These are phyloP conservation scores for Pocillopora meandrina DNA, from an alignment of 92 coral and sea anemone genomes.

Conservation along the genomic window DNA sequence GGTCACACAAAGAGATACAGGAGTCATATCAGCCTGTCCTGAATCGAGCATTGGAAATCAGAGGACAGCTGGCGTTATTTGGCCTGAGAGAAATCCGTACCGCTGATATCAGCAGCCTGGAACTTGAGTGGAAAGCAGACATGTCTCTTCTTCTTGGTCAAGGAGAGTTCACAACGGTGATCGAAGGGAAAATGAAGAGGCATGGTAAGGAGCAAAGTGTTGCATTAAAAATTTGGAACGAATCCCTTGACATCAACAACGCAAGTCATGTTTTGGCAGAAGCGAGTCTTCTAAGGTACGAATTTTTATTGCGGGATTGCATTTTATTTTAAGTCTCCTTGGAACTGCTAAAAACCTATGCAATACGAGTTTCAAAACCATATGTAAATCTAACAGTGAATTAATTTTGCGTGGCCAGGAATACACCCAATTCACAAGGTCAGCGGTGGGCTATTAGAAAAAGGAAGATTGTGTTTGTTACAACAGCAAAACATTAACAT, in stretches of 20 bases:
- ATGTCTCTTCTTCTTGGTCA: conserved; percentile 9
- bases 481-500: too few species aligned
- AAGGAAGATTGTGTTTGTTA: too few species aligned
- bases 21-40: conserved; percentile 24
- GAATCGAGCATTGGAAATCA: neutral
- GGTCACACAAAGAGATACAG: conserved; percentile 1
- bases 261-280: conserved; percentile 21
- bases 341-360: too few species aligned
- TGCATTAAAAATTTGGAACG: conserved; percentile 37
- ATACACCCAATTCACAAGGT: too few species aligned
- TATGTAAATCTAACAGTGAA: too few species aligned
- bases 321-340: neutral
- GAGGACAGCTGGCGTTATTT: conserved; percentile 32
- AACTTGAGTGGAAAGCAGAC: conserved; percentile 53
- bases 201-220: conserved; percentile 8
- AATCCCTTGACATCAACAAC: conserved; percentile 3
- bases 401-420: too few species aligned
- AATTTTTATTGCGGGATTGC: neutral
- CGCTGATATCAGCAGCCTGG: conserved; percentile 15
- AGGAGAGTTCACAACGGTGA: conserved; percentile 47
- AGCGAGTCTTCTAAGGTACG: conserved; percentile 34
- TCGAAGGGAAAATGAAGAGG: conserved; percentile 41
- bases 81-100: conserved; percentile 26
- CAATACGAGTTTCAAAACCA: too few species aligned
- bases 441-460: too few species aligned